phyloP scores from a whole-genome alignment of 2,888 invertebrate genomes.

The Polymixis flavicincta region DNA sequence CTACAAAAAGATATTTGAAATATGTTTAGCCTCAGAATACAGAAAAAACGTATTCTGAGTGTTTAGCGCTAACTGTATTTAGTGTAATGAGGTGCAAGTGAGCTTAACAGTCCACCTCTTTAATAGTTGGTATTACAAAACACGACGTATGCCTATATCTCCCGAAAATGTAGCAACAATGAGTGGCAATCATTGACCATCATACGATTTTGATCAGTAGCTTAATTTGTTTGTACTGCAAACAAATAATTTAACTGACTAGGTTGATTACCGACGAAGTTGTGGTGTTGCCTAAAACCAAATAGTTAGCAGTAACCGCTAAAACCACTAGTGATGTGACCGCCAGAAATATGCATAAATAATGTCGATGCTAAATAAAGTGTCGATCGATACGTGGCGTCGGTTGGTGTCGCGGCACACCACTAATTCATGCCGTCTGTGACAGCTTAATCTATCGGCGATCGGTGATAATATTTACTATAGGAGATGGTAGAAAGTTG shows the following conservation, averaged over 20 bases:
- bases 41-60: too few relatives aligned
- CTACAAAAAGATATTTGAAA: background rate
- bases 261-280: background rate
- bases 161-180: background rate
- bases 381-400: conserved; percentile 35
- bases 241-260: background rate
- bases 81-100: too few relatives aligned
- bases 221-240: background rate
- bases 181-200: too few relatives aligned
- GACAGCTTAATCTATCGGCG: conserved; percentile 28
- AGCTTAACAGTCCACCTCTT: background rate
- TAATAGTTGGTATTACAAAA: background rate
- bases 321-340: conserved; percentile 30
- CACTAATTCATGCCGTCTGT: conserved; percentile 38
- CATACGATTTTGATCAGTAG: background rate
- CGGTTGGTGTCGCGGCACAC: conserved; percentile 5
- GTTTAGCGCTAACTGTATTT: background rate
- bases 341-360: conserved; percentile 43
- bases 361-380: conserved; percentile 50
- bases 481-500: background rate
- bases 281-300: conserved; percentile 2
- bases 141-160: background rate
- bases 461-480: conserved; percentile 22
- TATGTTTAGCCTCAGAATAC: too few relatives aligned
- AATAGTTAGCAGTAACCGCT: background rate